Base-by-base conservation (phyloP, 2,888 invertebrate species). In the Bhutanitis thaidina region DNA sequence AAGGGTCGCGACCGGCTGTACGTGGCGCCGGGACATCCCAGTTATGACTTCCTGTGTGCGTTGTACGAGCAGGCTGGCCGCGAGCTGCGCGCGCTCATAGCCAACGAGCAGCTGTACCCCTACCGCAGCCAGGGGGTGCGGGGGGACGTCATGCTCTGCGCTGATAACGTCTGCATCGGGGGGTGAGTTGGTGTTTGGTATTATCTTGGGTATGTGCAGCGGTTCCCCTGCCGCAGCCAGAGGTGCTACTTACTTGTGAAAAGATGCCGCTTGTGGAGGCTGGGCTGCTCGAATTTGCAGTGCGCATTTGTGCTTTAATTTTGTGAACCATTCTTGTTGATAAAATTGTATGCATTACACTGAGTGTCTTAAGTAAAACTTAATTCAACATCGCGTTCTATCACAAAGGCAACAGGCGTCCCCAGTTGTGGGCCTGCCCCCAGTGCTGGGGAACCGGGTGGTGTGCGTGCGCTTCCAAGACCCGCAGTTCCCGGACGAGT, bases 1-100 rank as follows among this genome's bases (percentile, higher is more conserved):
- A 91, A 94, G 55, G 98, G 99, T 1, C 93, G 95, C 73, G 97
- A 98, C 80, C 91, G 95, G n/a, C 85, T 99, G 29, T 99, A 98
- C 85, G 92, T 99, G 16, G 92, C 93, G 0, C 85, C 91, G 0
- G 90, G 90, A 13, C 96, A 97, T 82, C 77, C 87, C 2, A 93
- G 94, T 34, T 96, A 93, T 77, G 90, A 91, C 46, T 93, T 93
- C 69, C 74, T 98, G 36, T 90, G 91, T 49, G 93, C 92, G 4
- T 84, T 98, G 15, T 96, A 96, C 79, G 55, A 61, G 50, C 78
- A 65, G 39, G 77, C 76, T 0, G 79, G 74, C 0, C 53, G 40
- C 1, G 58, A 65, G 27, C 60, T 72, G 34, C 54, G 70, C 16
- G 81, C 86, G 37, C 92, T 93, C 49, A 60, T 83, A 25, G 86